Percentiles rank a stretch among this genome's conserved stretches.
phyloP scores from a whole-genome alignment of 37 sponge, comb jelly and placozoan genomes.

The Agelas oroides region DNA sequence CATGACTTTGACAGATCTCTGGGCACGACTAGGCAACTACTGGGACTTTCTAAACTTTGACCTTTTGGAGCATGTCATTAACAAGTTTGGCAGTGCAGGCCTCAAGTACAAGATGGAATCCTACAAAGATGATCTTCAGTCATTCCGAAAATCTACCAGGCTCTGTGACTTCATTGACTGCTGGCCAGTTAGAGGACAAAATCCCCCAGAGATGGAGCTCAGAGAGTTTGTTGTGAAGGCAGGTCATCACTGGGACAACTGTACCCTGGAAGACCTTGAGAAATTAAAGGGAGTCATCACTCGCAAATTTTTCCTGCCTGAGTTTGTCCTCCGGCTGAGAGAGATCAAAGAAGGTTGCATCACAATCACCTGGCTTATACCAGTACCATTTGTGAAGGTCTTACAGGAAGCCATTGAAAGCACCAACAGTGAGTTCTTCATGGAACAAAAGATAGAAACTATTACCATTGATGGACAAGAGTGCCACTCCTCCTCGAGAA shows the following conservation, averaged over 20 bases:
- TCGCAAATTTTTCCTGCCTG: not conserved
- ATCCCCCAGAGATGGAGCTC: not conserved
- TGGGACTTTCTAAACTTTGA: not conserved
- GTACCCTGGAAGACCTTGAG: slow-evolving; percentile 3
- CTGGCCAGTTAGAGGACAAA: not conserved
- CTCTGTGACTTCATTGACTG: slow-evolving; percentile 17
- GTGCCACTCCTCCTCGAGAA: too few relatives aligned
- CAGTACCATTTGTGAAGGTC: not conserved
- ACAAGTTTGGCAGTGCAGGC: not conserved
- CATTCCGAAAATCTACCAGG: not conserved
- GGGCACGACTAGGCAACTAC: not conserved
- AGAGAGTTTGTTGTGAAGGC: not conserved
- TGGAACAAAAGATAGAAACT: too few relatives aligned
- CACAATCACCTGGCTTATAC: not conserved
- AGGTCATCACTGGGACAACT: not conserved
- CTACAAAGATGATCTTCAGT: not conserved
- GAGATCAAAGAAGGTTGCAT: not conserved
- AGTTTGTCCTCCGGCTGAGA: not conserved
- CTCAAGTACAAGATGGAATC: not conserved
- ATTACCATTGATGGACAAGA: too few relatives aligned
- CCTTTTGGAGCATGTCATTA: not conserved
- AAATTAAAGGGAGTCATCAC: not conserved
- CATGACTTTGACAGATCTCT: not conserved
- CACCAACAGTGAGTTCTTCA: too few relatives aligned
- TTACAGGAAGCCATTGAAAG: too few relatives aligned